Evolutionary conservation across 2,113 vertebrate genomes (phyloP).

Genomic region (Protobothrops flavoviridis): DNA sequence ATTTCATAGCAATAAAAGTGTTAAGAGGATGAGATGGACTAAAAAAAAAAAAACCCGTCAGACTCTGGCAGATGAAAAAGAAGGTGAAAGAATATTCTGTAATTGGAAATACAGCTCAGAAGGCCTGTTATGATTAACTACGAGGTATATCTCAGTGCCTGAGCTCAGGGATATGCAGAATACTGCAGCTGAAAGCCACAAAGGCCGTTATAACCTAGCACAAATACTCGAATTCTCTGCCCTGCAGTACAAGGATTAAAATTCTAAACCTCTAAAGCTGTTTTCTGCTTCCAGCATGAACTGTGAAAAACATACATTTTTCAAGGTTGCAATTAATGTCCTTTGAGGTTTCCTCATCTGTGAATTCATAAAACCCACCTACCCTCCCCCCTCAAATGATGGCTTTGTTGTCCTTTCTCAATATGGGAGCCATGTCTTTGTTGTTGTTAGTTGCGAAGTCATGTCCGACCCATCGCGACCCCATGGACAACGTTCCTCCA

Average conservation of each 20-base stretch:
- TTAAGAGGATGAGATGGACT: neutral
- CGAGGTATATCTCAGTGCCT: neutral
- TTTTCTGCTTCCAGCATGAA: neutral
- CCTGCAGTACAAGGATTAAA: neutral
- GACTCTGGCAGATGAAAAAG: neutral
- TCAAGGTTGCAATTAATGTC: neutral
- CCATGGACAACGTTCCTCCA: too few relatives aligned
- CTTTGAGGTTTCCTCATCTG: neutral
- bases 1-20: neutral
- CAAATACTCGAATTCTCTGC: neutral
- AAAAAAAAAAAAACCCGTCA: neutral
- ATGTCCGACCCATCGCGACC: too few relatives aligned
- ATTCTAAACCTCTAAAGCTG: neutral
- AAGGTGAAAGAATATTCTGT: neutral
- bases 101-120: neutral
- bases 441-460: too few relatives aligned
- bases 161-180: neutral
- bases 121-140: neutral
- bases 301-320: neutral
- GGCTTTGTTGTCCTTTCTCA: neutral
- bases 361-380: neutral
- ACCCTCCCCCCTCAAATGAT: neutral
- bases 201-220: neutral
- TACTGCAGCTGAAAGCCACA: neutral
- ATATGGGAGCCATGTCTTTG: neutral